Conservation (phyloP, 1,140 invertebrate genomes). For the Caenorhabditis remanei region DNA sequence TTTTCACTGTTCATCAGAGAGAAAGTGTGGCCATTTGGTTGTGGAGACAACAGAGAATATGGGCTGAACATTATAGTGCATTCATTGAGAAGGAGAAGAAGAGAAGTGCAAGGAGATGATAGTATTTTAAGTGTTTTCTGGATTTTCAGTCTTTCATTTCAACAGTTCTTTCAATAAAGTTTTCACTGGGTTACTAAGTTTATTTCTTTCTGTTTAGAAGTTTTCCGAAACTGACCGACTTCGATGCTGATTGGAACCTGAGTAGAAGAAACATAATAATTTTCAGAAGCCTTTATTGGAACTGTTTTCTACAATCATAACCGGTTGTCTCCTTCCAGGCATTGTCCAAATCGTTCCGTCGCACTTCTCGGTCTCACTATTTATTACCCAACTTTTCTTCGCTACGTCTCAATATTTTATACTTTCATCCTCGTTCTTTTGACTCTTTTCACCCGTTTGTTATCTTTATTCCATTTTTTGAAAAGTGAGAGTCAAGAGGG, state of each 20-base stretch:
- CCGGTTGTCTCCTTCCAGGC: not conserved
- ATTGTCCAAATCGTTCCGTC: not conserved
- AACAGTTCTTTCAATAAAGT: slow-evolving; percentile 16
- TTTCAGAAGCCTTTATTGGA: too few relatives aligned
- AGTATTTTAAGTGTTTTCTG: not conserved
- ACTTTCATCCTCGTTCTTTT: slow-evolving; percentile 14
- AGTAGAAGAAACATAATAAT: too few relatives aligned
- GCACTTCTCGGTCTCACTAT: slow-evolving; percentile 6
- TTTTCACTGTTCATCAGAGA: slow-evolving; percentile 70
- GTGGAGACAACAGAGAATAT: slow-evolving; percentile 73
- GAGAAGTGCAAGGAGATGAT: not conserved
- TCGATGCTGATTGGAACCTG: too few relatives aligned
- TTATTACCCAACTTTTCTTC: not conserved
- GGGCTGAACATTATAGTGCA: slow-evolving; percentile 72
- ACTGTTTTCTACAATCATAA: not conserved
- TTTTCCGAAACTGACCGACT: too few relatives aligned
- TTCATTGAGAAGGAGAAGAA: slow-evolving; percentile 71
- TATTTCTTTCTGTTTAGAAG: too few relatives aligned
- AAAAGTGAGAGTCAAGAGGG: not conserved
- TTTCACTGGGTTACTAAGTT: not conserved
- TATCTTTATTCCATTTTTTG: not conserved
- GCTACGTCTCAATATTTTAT: not conserved
- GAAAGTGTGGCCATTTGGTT: slow-evolving; percentile 74
- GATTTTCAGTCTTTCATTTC: not conserved
- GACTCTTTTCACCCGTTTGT: not conserved